These are phyloP conservation scores for Automeris io DNA, from an alignment of 2,888 invertebrate genomes.

Conservation along the genomic window DNA sequence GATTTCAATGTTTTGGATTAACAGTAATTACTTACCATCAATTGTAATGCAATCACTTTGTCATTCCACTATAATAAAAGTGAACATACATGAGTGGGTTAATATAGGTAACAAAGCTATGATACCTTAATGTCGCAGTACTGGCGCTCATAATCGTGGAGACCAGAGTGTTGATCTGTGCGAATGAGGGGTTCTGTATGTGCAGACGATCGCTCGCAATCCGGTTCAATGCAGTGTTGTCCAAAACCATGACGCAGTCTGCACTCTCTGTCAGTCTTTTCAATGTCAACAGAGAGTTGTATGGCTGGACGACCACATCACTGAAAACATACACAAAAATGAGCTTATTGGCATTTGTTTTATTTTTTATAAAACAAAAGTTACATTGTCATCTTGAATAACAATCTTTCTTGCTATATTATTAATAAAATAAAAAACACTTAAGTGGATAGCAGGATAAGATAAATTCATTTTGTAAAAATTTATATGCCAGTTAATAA, in stretches of 20 bases:
- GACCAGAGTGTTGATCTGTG: conserved; percentile 97
- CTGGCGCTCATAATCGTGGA: conserved; percentile 99
- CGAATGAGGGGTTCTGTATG: conserved; percentile 96
- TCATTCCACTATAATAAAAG: too few relatives aligned
- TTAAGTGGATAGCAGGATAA: background rate
- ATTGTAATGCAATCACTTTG: too few relatives aligned
- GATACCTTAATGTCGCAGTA: conserved; percentile 94
- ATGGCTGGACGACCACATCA: conserved; percentile 97
- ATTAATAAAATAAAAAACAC: background rate
- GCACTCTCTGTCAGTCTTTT: conserved; percentile 96
- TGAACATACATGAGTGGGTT: too few relatives aligned
- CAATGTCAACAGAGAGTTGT: conserved; percentile 95
- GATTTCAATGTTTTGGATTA: too few relatives aligned
- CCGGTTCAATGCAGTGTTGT: conserved; percentile 97
- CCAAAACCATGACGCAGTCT: conserved; percentile 97
- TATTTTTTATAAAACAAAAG: conserved; percentile 10
- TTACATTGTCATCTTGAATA: background rate
- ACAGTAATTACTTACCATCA: too few relatives aligned
- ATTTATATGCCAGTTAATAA: too few relatives aligned
- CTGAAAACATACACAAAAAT: too few relatives aligned
- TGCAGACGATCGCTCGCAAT: conserved; percentile 95
- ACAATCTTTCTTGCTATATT: too few relatives aligned
- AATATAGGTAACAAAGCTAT: too few relatives aligned
- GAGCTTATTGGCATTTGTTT: background rate
- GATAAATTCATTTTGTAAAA: too few relatives aligned